Evolutionary conservation across 2,888 invertebrate species (phyloP), one percentile per base, ranked within the genome.

Genomic region (Graphium colonna): DNA sequence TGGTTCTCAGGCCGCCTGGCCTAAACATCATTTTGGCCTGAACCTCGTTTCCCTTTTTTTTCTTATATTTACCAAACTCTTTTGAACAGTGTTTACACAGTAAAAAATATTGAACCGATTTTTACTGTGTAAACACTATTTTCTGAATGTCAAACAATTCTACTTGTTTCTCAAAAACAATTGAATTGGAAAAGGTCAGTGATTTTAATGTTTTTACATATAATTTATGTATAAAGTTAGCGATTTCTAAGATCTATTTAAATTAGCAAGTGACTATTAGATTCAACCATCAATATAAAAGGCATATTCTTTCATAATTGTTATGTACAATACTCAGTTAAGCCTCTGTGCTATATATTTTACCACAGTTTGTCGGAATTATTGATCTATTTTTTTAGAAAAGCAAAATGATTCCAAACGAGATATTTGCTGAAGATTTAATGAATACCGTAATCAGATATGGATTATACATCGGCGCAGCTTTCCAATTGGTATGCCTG

Each of bases 401-500:
- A 4, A n/a, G 3, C 36, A 61, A 52, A 50, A 88, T 89, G 89
- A 91, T 92, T 63, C 92, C 91, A 1, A 90, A 63, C 60, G 89
- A 89, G 63, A 86, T 89, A 60, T 89, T 84, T 55, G 77, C 92
- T 18, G 94, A 94, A 79, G 94, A 94, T 73, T 80, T 94, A 64
- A 91, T 95, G 67, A 94, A 94, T 58, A 92, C 93, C 12, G 82
- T 96, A 55, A 91, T 96, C 26, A 91, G 95, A 28, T 95, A 94
- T 77, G 96, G 97, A 10, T 84, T 97, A 3, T 96, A 96, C 70
- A 84, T 96, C 33, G 96, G 96, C 3, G 97, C 97, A 12, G 91
- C 95, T n/a, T 97, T 97, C 71, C 97, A 97, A 82, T 81, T 97
- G 52, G 83, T 94, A 16, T 97, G 97, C 71, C 91, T 97, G 59